Conservation (phyloP, 2,888 invertebrate genomes). For the Herminia tarsipennalis region DNA sequence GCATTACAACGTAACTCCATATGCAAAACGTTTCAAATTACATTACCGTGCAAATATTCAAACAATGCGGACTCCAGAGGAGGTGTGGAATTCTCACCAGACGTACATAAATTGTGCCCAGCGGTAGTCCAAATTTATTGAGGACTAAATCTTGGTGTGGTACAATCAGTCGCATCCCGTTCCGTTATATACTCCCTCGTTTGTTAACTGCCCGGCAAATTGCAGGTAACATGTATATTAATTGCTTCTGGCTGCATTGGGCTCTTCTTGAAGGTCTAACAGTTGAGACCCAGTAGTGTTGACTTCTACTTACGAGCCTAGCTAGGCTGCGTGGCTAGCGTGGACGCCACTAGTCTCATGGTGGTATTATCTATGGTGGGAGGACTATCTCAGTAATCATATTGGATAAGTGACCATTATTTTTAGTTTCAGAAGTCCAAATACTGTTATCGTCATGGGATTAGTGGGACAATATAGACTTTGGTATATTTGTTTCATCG, state of each 20-base stretch:
- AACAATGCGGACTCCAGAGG: slow-evolving; percentile 23
- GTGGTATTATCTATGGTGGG: too few species aligned
- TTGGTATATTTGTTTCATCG: too few species aligned
- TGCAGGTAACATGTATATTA: not conserved
- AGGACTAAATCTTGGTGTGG: slow-evolving; percentile 46
- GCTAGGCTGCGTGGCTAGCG: too few species aligned
- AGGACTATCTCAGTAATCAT: too few species aligned
- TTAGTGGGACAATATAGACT: too few species aligned
- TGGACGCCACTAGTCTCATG: too few species aligned
- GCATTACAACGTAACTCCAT: not conserved
- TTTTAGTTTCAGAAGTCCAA: too few species aligned
- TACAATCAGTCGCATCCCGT: slow-evolving; percentile 32
- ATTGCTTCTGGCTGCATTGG: not conserved
- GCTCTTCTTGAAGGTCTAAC: too few species aligned
- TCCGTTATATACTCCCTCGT: slow-evolving; percentile 23
- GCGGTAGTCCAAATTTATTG: slow-evolving; percentile 40
- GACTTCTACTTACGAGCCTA: too few species aligned
- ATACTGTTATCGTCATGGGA: too few species aligned
- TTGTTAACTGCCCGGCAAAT: slow-evolving; percentile 24
- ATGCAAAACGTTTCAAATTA: slow-evolving; percentile 13
- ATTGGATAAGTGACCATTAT: too few species aligned
- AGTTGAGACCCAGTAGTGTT: too few species aligned
- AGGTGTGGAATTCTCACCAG: slow-evolving; percentile 40
- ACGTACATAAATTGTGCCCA: slow-evolving; percentile 36
- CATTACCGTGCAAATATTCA: slow-evolving; percentile 21